These are phyloP conservation scores for Stenoptilia bipunctidactyla DNA, from an alignment of 2,888 invertebrate species.

Conservation along the genomic window DNA sequence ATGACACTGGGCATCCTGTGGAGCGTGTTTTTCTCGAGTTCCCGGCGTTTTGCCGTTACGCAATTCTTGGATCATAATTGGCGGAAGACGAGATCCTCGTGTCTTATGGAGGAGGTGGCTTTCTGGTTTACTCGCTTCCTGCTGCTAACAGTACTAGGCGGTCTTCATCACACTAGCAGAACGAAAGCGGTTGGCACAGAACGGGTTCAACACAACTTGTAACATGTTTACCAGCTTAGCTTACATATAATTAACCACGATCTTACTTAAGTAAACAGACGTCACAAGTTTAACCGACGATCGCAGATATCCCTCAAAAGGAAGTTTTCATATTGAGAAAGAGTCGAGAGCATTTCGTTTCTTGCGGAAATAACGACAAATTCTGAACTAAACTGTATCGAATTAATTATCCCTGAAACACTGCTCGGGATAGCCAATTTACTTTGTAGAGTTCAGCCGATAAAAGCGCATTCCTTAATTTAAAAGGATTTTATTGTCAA, in stretches of 20 bases:
- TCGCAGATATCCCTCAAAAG: too few species aligned
- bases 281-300: too few species aligned
- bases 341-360: too few species aligned
- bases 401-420: slow-evolving; percentile 19
- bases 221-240: neutral
- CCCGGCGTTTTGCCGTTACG: slow-evolving; percentile 71
- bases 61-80: slow-evolving; percentile 71
- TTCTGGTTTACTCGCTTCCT: slow-evolving; percentile 46
- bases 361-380: too few species aligned
- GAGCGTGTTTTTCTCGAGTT: slow-evolving; percentile 63
- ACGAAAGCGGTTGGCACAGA: slow-evolving; percentile 1
- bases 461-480: slow-evolving; percentile 33
- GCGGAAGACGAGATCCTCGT: slow-evolving; percentile 69
- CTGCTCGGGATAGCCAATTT: slow-evolving; percentile 19
- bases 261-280: too few species aligned
- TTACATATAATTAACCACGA: too few species aligned
- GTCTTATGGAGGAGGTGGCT: slow-evolving; percentile 62
- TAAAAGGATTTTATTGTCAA: slow-evolving; percentile 32
- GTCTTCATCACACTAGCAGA: neutral
- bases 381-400: neutral
- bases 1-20: slow-evolving; percentile 53
- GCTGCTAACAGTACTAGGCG: neutral
- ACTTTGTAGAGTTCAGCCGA: slow-evolving; percentile 23
- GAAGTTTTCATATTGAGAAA: too few species aligned
- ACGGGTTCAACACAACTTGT: slow-evolving; percentile 5